Evolutionary conservation across 2,113 vertebrate genomes (phyloP), one percentile per base, ranked within the genome.

Genomic region (Megaceryle torquata): DNA sequence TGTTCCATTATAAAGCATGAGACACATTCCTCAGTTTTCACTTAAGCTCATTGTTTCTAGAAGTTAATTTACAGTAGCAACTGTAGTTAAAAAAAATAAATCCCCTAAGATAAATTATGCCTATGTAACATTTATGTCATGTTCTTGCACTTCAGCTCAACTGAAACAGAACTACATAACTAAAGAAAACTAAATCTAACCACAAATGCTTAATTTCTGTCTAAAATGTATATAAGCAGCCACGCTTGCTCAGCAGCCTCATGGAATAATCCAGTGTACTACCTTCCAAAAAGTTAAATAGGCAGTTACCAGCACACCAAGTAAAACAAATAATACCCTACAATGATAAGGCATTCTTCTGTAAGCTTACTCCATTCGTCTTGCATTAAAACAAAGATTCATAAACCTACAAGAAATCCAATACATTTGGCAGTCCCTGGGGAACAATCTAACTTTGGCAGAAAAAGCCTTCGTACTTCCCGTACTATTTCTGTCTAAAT

Each of bases 51-150:
- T 97, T 98, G 97, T 98, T 97, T 88, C 93, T 68, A 61, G 83
- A 96, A 77, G 72, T 93, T 97, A 97, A 96, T 96, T 97, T 97
- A 93, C 96, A 97, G 97, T 93, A 97, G 96, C 90, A 80, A 93
- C 88, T 92, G 63, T 5, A 93, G 70, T 84, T 89, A 56, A 83
- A 97, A 96, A 95, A 89, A 84, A 96, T 79, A 60, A 80, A 53
- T 86, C 87, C 95, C n/a, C 3, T 75, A 94, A 97, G 91, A 96
- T 79, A 97, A 96, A 95, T 94, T 70, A 91, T n/a, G 68, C 75
- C 91, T 85, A 95, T 82, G 43, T 84, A 95, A 95, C 89, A 95
- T 95, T 96, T 88, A 93, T 95, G 60, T 78, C 61, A 95, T 93
- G 90, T 95, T 91, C 95, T 88, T 81, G 81, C 75, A 79, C 82